phyloP scores from a whole-genome alignment of 2,113 vertebrate species.

The Balaeniceps rex region DNA sequence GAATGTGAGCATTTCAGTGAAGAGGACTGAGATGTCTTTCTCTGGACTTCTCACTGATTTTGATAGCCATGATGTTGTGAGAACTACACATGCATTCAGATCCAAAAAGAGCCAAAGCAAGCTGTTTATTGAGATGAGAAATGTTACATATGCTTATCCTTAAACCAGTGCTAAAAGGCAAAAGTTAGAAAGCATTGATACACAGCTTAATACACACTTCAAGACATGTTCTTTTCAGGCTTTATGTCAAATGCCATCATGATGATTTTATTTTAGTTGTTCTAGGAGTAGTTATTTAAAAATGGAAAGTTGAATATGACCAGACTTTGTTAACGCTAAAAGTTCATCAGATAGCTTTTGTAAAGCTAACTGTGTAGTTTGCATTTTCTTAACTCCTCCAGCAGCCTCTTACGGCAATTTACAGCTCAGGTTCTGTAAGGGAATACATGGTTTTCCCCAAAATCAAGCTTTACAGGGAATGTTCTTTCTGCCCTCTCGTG shows the following conservation, averaged over 20 bases:
- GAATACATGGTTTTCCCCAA: not conserved
- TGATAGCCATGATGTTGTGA: not conserved
- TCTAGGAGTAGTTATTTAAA: not conserved
- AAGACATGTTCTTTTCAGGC: not conserved
- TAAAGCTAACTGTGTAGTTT: not conserved
- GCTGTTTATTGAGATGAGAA: not conserved
- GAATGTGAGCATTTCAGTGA: not conserved
- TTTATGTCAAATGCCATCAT: not conserved
- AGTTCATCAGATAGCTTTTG: not conserved
- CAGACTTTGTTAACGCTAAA: not conserved
- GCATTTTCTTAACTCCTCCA: not conserved
- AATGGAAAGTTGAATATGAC: not conserved
- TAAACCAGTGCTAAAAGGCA: not conserved
- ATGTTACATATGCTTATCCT: not conserved
- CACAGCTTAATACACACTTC: not conserved
- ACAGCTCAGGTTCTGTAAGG: not conserved
- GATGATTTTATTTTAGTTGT: not conserved
- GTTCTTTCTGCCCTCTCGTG: constrained; percentile 66
- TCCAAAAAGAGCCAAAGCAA: not conserved
- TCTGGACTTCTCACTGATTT: not conserved
- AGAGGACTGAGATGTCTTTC: not conserved
- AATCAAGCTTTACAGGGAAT: not conserved
- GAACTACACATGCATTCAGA: not conserved
- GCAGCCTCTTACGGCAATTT: not conserved
- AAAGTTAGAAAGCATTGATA: not conserved